Percentiles rank a stretch among this genome's conserved stretches.
Evolutionary conservation across 2,113 vertebrate genomes (phyloP).

Genomic region (Salvator merianae): DNA sequence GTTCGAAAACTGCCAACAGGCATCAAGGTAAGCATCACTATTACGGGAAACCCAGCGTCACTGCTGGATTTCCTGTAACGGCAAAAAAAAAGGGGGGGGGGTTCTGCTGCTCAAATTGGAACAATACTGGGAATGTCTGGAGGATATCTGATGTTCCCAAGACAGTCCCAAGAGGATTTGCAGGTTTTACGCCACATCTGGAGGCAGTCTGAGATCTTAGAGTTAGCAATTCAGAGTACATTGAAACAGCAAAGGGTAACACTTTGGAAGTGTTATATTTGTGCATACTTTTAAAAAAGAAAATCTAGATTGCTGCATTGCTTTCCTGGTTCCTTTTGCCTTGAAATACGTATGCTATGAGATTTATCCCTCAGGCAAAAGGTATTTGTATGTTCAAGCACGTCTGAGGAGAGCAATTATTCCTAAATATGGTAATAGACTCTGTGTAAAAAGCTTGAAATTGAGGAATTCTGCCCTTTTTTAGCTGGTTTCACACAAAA

Average conservation of each 20-base stretch:
- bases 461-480: slow-evolving; percentile 18
- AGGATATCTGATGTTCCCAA: too few relatives aligned
- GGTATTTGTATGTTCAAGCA: slow-evolving; percentile 30
- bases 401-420: slow-evolving; percentile 34
- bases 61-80: too few relatives aligned
- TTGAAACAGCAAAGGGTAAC: background rate
- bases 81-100: too few relatives aligned
- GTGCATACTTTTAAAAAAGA: background rate
- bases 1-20: too few relatives aligned
- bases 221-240: slow-evolving; percentile 3
- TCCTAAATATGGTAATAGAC: slow-evolving; percentile 32
- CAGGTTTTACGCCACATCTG: too few relatives aligned
- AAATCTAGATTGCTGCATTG: slow-evolving; percentile 10
- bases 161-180: too few relatives aligned
- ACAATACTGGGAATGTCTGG: too few relatives aligned
- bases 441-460: slow-evolving; percentile 32
- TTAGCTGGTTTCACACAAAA: slow-evolving; percentile 23
- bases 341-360: slow-evolving; percentile 39
- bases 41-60: too few relatives aligned
- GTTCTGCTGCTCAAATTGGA: too few relatives aligned
- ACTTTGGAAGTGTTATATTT: slow-evolving; percentile 12
- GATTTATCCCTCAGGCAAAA: slow-evolving; percentile 6
- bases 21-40: too few relatives aligned
- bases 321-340: slow-evolving; percentile 5
- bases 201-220: background rate